Percentiles rank a stretch among this genome's conserved stretches.
Evolutionary conservation across 2,888 invertebrate species (phyloP).

Genomic region (Oscheius sp.): DNA sequence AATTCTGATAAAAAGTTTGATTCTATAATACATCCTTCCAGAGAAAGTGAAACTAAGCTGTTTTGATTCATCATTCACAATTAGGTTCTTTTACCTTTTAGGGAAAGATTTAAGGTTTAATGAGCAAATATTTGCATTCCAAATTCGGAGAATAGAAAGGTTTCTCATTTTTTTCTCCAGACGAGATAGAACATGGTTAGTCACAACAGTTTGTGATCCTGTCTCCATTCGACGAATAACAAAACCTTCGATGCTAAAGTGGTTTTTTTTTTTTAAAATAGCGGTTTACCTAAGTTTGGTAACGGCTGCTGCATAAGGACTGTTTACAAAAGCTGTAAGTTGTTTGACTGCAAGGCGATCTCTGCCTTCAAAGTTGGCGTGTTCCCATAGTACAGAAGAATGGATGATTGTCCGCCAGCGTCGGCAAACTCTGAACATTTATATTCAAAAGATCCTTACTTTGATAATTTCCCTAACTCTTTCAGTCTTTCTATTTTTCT

Average conservation of each 20-base stretch:
- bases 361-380: not conserved
- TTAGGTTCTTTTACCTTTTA: not conserved
- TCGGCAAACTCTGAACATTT: conserved; percentile 5
- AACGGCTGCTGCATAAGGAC: not conserved
- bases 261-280: not conserved
- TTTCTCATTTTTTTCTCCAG: not conserved
- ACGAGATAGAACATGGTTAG: conserved; percentile 1
- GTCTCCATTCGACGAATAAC: not conserved
- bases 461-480: not conserved
- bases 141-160: not conserved
- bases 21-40: conserved; percentile 16
- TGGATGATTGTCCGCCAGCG: not conserved
- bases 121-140: not conserved
- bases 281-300: not conserved
- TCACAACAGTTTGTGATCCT: conserved; percentile 1
- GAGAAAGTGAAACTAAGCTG: conserved; percentile 10
- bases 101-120: conserved; percentile 5
- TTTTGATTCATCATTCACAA: too few species aligned
- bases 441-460: not conserved
- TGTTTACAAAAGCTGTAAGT: not conserved
- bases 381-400: not conserved
- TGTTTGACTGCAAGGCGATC: not conserved
- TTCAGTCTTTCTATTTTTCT: not conserved
- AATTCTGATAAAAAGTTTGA: not conserved
- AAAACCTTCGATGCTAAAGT: conserved; percentile 12